Base-by-base conservation (phyloP, 2,888 invertebrate species). In the Mythimna pallens region DNA sequence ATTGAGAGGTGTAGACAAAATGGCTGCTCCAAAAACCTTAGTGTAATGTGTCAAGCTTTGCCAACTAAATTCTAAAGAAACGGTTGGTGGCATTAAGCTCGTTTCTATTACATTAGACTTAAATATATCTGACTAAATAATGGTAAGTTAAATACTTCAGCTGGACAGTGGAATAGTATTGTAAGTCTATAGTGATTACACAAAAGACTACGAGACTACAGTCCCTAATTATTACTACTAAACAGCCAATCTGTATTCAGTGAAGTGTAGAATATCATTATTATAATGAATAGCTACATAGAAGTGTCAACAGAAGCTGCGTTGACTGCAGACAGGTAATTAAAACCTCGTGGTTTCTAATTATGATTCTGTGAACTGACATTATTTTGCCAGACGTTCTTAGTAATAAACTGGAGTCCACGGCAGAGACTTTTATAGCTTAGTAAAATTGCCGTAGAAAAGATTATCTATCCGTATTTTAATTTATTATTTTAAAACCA, bases 161-260 rank as follows among this genome's bases (percentile, higher is more conserved):
- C 6, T 9, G 6, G 57, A 3, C 3, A 52, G n/a, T n/a, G 6
- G n/a, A n/a, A 52, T 52, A 0, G n/a, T 30, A 50, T 50, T 30
- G 4, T 3, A 66, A 30, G 6, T 17, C 20, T 6, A 50, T 40
- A 73, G 7, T 20, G 2, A 12, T 5, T 0, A 57, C 3, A 73
- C 14, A 58, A 58, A n/a, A 52, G 14, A 65, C 8, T 58, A 50
- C 5, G 52, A 22, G 43, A 36, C 17, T 25, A 22, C 34, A 54
- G 6, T 62, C 20, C 30, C 57, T 78, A 82, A 82, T 54, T 57
- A 40, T 36, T 14, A 40, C 14, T 63, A 0, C 20, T 62, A 65
- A 83, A 40, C 12, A 69, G 30, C 9, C 40, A 54, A 73, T 83
- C n/a, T 30, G 58, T 80, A 83, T 83, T 58, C 83, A 34, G 55